Percentiles rank a stretch among this genome's conserved stretches.
Conservation (phyloP, 2,888 invertebrate species). For the Mesoligia furuncula region DNA sequence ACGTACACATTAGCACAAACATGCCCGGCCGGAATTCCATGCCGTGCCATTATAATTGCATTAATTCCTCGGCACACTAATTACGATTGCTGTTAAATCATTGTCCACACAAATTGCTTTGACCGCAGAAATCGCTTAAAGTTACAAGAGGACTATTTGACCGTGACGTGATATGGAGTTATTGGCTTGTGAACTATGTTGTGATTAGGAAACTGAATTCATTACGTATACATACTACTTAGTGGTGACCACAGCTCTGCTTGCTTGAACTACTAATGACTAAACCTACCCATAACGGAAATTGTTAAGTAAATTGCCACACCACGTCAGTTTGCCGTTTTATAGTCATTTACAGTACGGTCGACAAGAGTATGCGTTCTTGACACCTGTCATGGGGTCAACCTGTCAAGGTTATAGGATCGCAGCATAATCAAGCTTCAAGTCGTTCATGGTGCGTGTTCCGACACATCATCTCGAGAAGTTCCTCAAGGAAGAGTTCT, state of each 20-base stretch:
- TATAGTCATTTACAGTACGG: background rate
- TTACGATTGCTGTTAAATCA: conserved; percentile 73
- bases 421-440: too few relatives aligned
- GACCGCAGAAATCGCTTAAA: conserved; percentile 70
- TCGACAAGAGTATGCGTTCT: too few relatives aligned
- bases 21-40: conserved; percentile 55
- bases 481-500: too few relatives aligned
- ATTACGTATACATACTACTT: conserved; percentile 4
- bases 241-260: background rate
- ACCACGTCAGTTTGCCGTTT: background rate
- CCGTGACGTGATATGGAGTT: conserved; percentile 48
- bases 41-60: conserved; percentile 71
- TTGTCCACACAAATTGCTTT: conserved; percentile 73
- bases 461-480: too few relatives aligned
- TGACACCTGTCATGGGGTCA: too few relatives aligned
- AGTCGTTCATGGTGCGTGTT: too few relatives aligned
- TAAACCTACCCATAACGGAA: background rate
- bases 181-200: conserved; percentile 33
- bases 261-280: background rate
- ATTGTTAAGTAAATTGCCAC: background rate
- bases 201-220: background rate
- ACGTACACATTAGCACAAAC: conserved; percentile 63
- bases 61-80: conserved; percentile 71
- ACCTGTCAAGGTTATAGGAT: too few relatives aligned
- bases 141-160: conserved; percentile 57